Base-by-base conservation (phyloP, 2,797 vertebrate species). In the Lagorchestes hirsutus region DNA sequence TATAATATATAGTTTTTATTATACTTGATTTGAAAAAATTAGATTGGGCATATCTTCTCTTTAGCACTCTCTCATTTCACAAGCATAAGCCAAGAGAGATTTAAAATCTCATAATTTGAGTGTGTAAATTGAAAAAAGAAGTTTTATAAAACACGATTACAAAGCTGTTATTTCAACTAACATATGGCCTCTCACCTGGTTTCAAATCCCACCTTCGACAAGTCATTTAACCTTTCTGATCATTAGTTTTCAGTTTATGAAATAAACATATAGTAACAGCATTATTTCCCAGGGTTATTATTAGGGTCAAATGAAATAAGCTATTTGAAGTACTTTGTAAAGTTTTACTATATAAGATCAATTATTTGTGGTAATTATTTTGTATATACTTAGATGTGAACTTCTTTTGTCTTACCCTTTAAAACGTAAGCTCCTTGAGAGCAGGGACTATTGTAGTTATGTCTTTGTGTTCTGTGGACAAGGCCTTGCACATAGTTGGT, bases 21-120 rank as follows among this genome's bases (percentile, higher is more conserved):
- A 91, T 31, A 94, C n/a, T 93, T 95, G n/a, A 62, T 94, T 92
- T 82, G 74, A 46, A 74, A 95, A 95, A 96, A 62, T 50, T 93
- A 96, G 56, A 95, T 9, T 96, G 46, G 93, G 31, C 82, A 95
- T 95, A 91, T 56, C 59, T 93, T 82, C 24, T 16, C n/a, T 91
- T 95, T 87, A 82, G 62, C n/a, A 93, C 93, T 87, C 59, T 91
- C 24, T 59, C 91, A 95, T 91, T 28, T 59, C 90, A 93, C 50
- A 93, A 95, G 11, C 46, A 54, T 94, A 22, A 87, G 4, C 34
- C 57, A 93, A 87, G 62, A 94, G 90, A 95, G 62, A 94, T 92
- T n/a, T 18, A 95, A 29, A 40, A n/a, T 40, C 16, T 93, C 92
- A 93, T 58, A 95, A 95, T n/a, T 56, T n/a, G 59, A 54, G 56